phyloP scores from a whole-genome alignment of 1,140 invertebrate species.

The Tetragonula clypearis region DNA sequence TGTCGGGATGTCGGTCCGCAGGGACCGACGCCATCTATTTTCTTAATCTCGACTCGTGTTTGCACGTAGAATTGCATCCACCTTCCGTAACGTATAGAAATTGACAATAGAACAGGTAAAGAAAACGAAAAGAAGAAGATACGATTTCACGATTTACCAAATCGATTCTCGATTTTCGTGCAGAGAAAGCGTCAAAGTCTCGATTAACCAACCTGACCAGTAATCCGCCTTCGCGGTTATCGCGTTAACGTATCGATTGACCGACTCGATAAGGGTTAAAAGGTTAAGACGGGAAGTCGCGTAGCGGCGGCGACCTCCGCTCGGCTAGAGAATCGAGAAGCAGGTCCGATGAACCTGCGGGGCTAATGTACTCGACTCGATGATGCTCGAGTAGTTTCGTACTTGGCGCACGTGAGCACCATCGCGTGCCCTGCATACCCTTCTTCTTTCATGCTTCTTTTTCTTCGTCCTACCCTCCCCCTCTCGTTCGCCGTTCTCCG shows the following conservation, averaged over 20 bases:
- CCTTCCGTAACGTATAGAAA: too few relatives aligned
- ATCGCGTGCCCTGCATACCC: conserved; percentile 79
- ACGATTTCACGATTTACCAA: too few relatives aligned
- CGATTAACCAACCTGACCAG: background rate
- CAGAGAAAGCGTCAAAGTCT: background rate
- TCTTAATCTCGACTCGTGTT: too few relatives aligned
- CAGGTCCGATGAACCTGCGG: conserved; percentile 80
- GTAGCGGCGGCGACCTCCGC: background rate
- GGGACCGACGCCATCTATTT: too few relatives aligned
- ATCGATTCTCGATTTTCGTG: too few relatives aligned
- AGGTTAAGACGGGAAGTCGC: conserved; percentile 34
- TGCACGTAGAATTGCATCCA: too few relatives aligned
- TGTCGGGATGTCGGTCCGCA: too few relatives aligned
- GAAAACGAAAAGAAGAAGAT: too few relatives aligned
- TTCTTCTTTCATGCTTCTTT: conserved; percentile 61
- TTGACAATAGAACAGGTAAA: too few relatives aligned
- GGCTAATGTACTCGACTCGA: conserved; percentile 77
- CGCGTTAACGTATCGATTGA: conserved; percentile 40
- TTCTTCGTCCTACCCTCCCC: conserved; percentile 11
- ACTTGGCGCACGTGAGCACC: conserved; percentile 78
- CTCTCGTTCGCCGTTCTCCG: conserved; percentile 11
- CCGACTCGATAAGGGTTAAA: conserved; percentile 23
- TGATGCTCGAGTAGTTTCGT: conserved; percentile 61
- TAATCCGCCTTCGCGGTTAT: conserved; percentile 17
- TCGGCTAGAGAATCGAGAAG: conserved; percentile 31